phyloP scores from a whole-genome alignment of 2,113 vertebrate genomes.

The Elephantulus edwardii region DNA sequence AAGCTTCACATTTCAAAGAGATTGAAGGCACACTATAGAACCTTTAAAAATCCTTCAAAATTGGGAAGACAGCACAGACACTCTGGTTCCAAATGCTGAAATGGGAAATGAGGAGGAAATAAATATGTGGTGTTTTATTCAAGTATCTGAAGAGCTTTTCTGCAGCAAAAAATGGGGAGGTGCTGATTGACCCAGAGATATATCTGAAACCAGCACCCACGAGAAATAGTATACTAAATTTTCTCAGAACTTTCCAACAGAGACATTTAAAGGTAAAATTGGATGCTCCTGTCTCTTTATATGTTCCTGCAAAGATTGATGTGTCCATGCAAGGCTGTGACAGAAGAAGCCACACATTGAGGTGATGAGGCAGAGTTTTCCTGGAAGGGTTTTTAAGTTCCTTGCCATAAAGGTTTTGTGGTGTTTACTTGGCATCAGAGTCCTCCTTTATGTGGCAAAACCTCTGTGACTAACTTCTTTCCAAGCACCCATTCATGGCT shows the following conservation, averaged over 20 bases:
- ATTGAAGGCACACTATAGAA: neutral
- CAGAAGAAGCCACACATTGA: neutral
- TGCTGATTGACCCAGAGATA: neutral
- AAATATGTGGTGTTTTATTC: neutral
- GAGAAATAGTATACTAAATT: neutral
- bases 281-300: neutral
- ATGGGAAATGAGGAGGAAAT: neutral
- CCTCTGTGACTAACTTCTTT: neutral
- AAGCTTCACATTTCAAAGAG: neutral
- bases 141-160: neutral
- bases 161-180: neutral
- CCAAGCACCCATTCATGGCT: neutral
- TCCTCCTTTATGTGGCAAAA: neutral
- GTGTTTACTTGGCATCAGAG: neutral
- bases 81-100: neutral
- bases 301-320: neutral
- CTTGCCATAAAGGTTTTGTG: neutral
- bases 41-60: neutral
- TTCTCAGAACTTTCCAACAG: neutral
- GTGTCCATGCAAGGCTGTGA: accelerated
- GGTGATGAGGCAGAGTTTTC: neutral
- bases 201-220: neutral
- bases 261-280: neutral
- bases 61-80: neutral
- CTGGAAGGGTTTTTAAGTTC: neutral